Conservation (phyloP, 2,797 vertebrate genomes). For the Brachyalestes nurse region DNA sequence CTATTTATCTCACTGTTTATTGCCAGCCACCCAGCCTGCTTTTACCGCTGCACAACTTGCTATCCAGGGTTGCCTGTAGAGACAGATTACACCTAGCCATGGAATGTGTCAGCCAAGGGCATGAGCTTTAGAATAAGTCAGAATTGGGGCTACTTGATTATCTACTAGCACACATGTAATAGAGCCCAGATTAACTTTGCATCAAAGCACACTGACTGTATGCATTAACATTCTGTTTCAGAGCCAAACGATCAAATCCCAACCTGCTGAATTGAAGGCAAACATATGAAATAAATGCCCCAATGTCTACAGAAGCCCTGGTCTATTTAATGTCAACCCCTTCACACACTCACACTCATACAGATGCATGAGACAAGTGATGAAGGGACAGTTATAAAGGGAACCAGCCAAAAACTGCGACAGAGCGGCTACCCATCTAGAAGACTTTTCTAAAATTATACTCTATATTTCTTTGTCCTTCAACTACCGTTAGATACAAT, state of each 20-base stretch:
- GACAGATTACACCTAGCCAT: background rate
- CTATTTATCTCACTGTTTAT: constrained; percentile 8
- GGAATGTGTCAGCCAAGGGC: background rate
- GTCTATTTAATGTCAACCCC: background rate
- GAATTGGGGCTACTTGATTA: constrained; percentile 15
- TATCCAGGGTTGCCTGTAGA: background rate
- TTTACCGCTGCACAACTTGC: background rate
- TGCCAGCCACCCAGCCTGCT: background rate
- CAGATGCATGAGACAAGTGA: background rate
- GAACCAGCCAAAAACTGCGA: constrained; percentile 7
- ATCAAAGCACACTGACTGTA: constrained; percentile 8
- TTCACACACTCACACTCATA: background rate
- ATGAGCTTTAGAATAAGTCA: constrained; percentile 1
- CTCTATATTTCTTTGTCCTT: constrained; percentile 19
- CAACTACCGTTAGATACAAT: background rate
- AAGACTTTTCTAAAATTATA: constrained; percentile 9
- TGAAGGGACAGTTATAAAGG: background rate
- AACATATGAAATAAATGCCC: constrained; percentile 13
- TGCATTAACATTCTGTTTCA: background rate
- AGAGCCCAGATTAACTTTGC: constrained; percentile 12
- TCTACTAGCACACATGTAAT: background rate
- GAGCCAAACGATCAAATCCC: background rate
- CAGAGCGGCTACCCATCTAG: constrained; percentile 8
- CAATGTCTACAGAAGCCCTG: background rate
- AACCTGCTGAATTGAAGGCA: background rate